Evolutionary conservation across 2,113 vertebrate species (phyloP).

Genomic region (Ceyx cyanopectus): DNA sequence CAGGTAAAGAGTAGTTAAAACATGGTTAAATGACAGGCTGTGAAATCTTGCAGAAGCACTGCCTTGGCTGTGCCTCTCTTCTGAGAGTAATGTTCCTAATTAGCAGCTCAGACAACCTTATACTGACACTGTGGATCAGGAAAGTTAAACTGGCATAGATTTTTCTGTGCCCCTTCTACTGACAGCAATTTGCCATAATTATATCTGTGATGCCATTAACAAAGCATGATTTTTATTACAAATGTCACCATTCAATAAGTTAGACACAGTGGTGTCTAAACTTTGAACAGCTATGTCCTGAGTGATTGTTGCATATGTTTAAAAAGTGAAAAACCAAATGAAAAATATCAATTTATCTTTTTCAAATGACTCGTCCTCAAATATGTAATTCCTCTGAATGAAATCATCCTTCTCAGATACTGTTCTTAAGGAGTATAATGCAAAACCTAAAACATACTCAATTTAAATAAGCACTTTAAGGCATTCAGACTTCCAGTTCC

Average conservation of each 20-base stretch:
- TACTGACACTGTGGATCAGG: background rate
- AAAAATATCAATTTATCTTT: background rate
- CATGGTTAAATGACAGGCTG: background rate
- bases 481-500: background rate
- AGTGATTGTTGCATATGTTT: background rate
- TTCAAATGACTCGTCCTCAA: background rate
- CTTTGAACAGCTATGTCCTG: background rate
- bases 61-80: background rate
- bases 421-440: background rate
- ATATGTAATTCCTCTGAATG: background rate
- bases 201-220: background rate
- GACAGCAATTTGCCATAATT: background rate
- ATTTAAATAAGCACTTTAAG: conserved; percentile 23
- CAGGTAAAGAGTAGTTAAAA: background rate
- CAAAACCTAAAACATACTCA: background rate
- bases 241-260: background rate
- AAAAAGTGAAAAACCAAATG: background rate
- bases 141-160: background rate
- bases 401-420: background rate
- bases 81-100: background rate
- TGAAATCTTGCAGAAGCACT: background rate
- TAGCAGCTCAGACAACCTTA: background rate
- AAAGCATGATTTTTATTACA: conserved; percentile 1
- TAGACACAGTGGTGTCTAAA: background rate
- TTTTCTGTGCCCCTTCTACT: background rate